Percentiles rank a stretch among this genome's conserved stretches.
Conservation (phyloP, 2,888 invertebrate species). For the Leptinotarsa tumamoca region DNA sequence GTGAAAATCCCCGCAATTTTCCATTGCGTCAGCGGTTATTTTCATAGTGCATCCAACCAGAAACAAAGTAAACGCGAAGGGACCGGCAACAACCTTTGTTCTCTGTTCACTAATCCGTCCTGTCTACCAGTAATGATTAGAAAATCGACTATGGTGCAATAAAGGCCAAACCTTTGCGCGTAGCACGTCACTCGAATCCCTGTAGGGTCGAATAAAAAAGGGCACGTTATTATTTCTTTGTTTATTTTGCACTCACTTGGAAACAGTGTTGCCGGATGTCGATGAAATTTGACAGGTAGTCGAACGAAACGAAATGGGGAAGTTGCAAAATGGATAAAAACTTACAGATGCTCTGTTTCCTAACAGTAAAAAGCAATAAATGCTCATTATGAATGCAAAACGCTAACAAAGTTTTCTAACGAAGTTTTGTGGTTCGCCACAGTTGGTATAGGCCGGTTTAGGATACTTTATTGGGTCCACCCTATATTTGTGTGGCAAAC, state of each 20-base stretch:
- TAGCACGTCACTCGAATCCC: neutral
- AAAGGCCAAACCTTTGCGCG: neutral
- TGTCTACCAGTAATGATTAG: neutral
- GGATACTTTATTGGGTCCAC: too few relatives aligned
- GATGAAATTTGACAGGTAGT: neutral
- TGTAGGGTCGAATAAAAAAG: neutral
- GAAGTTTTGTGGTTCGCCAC: too few relatives aligned
- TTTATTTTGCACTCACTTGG: neutral
- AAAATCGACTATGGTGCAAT: neutral
- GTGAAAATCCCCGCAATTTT: conserved; percentile 7
- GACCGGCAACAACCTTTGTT: conserved; percentile 10
- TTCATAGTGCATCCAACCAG: neutral
- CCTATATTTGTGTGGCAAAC: too few relatives aligned
- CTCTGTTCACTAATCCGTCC: neutral
- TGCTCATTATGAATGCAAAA: too few relatives aligned
- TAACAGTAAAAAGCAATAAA: too few relatives aligned
- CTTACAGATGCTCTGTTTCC: neutral
- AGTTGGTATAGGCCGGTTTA: too few relatives aligned
- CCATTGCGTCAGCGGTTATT: conserved; percentile 6
- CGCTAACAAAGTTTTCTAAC: too few relatives aligned
- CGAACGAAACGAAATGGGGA: neutral
- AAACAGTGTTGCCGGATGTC: neutral
- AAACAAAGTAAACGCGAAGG: conserved; percentile 16
- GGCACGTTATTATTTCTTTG: neutral
- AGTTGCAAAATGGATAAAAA: neutral